Percentiles rank a stretch among this genome's conserved stretches.
These are phyloP conservation scores for Colius striatus DNA, from an alignment of 2,113 vertebrate species.

Conservation along the genomic window DNA sequence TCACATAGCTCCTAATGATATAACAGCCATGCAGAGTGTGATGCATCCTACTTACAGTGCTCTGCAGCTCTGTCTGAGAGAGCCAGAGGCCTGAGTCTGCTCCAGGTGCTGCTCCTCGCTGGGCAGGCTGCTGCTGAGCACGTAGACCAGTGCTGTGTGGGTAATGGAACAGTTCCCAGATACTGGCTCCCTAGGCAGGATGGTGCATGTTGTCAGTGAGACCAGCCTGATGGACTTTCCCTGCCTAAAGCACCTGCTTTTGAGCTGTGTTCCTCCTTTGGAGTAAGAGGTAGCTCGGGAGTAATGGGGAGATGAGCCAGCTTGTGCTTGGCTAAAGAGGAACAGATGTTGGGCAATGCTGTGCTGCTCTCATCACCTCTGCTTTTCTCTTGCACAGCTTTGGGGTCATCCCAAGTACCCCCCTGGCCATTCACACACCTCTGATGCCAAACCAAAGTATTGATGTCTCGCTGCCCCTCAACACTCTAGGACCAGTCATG, in stretches of 20 bases:
- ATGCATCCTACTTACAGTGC: neutral
- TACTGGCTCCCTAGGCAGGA: neutral
- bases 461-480: slow-evolving; percentile 93
- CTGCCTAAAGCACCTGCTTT: neutral
- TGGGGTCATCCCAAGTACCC: slow-evolving; percentile 93
- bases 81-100: neutral
- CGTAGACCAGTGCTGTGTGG: neutral
- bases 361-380: neutral
- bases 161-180: neutral
- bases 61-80: neutral
- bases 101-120: neutral
- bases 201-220: neutral
- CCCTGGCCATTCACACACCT: slow-evolving; percentile 92
- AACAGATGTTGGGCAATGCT: neutral
- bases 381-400: slow-evolving; percentile 78
- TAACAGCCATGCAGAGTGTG: neutral
- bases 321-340: neutral
- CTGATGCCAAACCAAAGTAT: slow-evolving; percentile 98
- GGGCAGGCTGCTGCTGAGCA: neutral
- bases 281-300: neutral
- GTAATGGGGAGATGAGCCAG: neutral
- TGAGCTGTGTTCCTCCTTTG: neutral
- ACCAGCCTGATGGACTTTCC: neutral
- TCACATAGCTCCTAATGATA: neutral
- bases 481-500: slow-evolving; percentile 98